Evolutionary conservation across 2,113 vertebrate species (phyloP), one percentile per base, ranked within the genome.

Genomic region (Eulemur rufifrons): DNA sequence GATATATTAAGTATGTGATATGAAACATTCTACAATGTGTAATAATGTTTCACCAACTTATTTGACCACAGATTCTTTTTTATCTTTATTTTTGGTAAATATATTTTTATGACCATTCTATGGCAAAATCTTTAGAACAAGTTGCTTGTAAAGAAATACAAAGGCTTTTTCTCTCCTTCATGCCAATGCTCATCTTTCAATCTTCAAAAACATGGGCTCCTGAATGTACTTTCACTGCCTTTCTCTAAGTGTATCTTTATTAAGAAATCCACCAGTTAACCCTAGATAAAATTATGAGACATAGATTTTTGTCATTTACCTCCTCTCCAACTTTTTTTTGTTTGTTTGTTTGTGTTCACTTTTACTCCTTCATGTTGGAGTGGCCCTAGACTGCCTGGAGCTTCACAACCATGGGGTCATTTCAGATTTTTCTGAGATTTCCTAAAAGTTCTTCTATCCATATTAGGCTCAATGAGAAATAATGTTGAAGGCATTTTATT

Each of bases 331-430:
- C 7, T 3, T 39, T 56, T 54, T 71, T 3, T 39, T 56, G 45
- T 71, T 42, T 39, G 25, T 32, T 7, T 5, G 9, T n/a, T 47
- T 47, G 11, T n/a, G 18, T 73, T n/a, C 34, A 42, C 23, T 45
- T 45, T 63, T n/a, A 78, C 6, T 1, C 3, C 21, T 23, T 71
- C 29, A 18, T 50, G n/a, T 21, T 4, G 32, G 23, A 32, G 2
- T 25, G 12, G 1, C 29, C 3, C 17, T 66, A 4, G 4, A 7
- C 0, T 12, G 6, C n/a, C 4, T 27, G 12, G 27, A 12, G n/a
- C 20, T 39, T 64, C 50, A 20, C 6, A 8, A 17, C 20, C 34
- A 25, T 29, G 12, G 10, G 27, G 50, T 76, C 61, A 61, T 9
- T 42, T 15, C 13, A 42, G 27, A 37, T 32, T 61, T 83, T n/a